These are phyloP conservation scores for Furcula furcula DNA, from an alignment of 2,888 invertebrate species.

Conservation along the genomic window DNA sequence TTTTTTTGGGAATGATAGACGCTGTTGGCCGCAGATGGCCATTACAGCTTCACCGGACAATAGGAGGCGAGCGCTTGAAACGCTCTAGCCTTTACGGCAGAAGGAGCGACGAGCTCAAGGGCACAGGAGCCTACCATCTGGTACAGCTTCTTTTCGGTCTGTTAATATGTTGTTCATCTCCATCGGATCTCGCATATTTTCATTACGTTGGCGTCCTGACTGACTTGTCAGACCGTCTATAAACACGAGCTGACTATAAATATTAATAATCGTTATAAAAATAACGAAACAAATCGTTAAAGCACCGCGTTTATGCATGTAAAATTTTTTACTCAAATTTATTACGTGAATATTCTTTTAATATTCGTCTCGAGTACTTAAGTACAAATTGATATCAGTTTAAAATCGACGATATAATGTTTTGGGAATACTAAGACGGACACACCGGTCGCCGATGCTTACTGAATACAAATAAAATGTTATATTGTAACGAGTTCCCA, in stretches of 20 bases:
- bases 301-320: slow-evolving; percentile 27
- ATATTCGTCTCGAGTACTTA: slow-evolving; percentile 50
- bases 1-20: no score
- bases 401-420: slow-evolving; percentile 60
- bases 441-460: slow-evolving; percentile 42
- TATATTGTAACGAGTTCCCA: slow-evolving; percentile 40
- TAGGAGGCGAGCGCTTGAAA: no score
- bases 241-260: slow-evolving; percentile 23
- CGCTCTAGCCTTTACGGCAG: no score
- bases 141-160: no score
- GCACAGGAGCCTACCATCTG: no score
- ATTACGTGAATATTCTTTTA: slow-evolving; percentile 37
- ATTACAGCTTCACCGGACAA: no score
- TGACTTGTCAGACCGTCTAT: slow-evolving; percentile 9
- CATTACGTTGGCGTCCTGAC: not conserved
- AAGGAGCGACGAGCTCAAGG: no score
- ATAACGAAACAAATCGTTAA: slow-evolving; percentile 28
- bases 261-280: slow-evolving; percentile 35
- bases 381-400: slow-evolving; percentile 76
- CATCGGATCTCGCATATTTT: not conserved
- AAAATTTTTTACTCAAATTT: slow-evolving; percentile 31
- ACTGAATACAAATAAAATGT: slow-evolving; percentile 56
- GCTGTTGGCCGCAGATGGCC: no score
- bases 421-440: slow-evolving; percentile 60
- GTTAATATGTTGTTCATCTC: no score